A percentile compares a stretch with the other conserved stretches of the same genome.
These are phyloP conservation scores for Notolabrus celidotus DNA, from an alignment of 2,797 vertebrate species.

Conservation along the genomic window DNA sequence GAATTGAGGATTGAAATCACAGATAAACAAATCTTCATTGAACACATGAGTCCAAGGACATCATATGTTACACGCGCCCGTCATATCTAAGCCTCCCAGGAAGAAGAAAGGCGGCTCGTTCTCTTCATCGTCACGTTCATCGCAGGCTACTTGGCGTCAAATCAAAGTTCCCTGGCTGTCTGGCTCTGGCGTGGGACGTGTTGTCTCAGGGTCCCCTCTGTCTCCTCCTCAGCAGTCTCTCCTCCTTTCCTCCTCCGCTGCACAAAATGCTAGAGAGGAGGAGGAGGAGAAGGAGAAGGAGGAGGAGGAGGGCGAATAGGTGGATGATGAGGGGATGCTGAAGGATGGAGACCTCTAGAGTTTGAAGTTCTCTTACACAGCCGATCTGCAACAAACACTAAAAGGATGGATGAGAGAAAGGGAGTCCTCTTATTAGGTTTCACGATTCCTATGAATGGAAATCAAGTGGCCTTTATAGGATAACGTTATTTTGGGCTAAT, in stretches of 20 bases:
- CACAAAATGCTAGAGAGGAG: slow-evolving; percentile 74
- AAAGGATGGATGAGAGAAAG: neutral
- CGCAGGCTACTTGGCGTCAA: slow-evolving; percentile 71
- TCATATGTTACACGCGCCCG: slow-evolving; percentile 73
- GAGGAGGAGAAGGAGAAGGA: slow-evolving; percentile 60
- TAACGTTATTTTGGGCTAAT: neutral
- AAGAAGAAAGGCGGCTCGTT: slow-evolving; percentile 57
- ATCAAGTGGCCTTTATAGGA: neutral
- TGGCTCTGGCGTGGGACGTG: slow-evolving; percentile 79
- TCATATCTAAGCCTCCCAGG: slow-evolving; percentile 70
- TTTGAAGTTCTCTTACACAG: slow-evolving; percentile 80
- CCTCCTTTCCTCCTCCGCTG: slow-evolving; percentile 77
- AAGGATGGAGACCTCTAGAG: slow-evolving; percentile 91
- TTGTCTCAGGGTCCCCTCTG: slow-evolving; percentile 80
- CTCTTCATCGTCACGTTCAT: slow-evolving; percentile 70
- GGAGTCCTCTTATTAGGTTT: slow-evolving; percentile 15
- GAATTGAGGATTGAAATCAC: slow-evolving; percentile 52
- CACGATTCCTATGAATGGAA: neutral
- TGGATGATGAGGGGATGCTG: slow-evolving; percentile 81
- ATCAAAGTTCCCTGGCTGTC: slow-evolving; percentile 83
- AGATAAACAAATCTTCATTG: slow-evolving; percentile 66
- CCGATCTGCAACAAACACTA: slow-evolving; percentile 42
- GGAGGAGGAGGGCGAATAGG: slow-evolving; percentile 66
- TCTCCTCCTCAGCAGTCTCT: slow-evolving; percentile 78
- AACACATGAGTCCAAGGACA: slow-evolving; percentile 78